Conservation (phyloP, 2,888 invertebrate species). For the Trachelus iudaicus region DNA sequence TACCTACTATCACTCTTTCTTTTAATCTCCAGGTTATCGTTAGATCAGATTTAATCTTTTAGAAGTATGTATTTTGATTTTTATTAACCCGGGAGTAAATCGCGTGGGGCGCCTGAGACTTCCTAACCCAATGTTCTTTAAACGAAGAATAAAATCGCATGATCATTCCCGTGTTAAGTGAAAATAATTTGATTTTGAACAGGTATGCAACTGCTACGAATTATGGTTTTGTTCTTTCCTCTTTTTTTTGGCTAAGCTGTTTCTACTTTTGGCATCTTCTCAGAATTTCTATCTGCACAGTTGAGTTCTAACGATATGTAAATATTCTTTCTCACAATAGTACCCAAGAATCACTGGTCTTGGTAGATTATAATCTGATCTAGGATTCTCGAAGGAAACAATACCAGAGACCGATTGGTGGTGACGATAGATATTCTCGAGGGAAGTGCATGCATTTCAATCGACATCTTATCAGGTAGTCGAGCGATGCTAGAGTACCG, state of each 20-base stretch:
- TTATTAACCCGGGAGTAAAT: neutral
- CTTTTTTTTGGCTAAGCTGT: neutral
- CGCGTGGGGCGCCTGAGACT: too few relatives aligned
- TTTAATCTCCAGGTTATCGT: neutral
- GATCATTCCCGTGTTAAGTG: neutral
- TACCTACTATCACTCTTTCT: neutral
- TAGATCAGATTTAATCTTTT: neutral
- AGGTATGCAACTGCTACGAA: neutral
- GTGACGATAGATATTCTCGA: constrained; percentile 2
- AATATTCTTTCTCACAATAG: neutral
- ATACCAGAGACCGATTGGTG: constrained; percentile 30
- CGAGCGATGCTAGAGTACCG: constrained; percentile 54
- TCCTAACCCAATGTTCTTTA: too few relatives aligned
- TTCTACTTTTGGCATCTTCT: neutral
- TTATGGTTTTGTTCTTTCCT: neutral
- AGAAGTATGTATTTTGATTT: neutral
- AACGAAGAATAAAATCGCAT: too few relatives aligned
- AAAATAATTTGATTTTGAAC: neutral
- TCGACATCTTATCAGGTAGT: constrained; percentile 64
- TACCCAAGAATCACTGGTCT: neutral
- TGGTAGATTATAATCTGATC: constrained; percentile 16
- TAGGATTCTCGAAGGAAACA: constrained; percentile 40
- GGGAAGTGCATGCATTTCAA: constrained; percentile 63
- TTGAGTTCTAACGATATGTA: neutral
- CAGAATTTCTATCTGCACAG: neutral